These are phyloP conservation scores for Punctoribates punctum DNA, from an alignment of 2,888 invertebrate genomes.

Conservation along the genomic window DNA sequence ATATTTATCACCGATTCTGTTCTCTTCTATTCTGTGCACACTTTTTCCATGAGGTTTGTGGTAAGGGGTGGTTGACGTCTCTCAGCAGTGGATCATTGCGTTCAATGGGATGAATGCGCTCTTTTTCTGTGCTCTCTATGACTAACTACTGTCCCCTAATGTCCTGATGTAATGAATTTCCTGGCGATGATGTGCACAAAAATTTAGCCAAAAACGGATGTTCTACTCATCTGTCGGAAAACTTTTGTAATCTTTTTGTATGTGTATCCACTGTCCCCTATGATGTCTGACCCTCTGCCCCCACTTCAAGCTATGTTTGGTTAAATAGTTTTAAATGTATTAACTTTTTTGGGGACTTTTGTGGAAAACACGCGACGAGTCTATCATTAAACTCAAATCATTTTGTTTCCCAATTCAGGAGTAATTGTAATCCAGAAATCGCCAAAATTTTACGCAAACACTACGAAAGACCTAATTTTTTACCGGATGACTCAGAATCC, in stretches of 20 bases:
- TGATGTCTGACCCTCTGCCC: neutral
- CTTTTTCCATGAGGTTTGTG: neutral
- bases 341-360: neutral
- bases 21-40: conserved; percentile 6
- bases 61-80: conserved; percentile 28
- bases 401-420: conserved; percentile 58
- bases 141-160: conserved; percentile 13
- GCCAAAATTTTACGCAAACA: conserved; percentile 67
- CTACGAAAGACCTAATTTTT: conserved; percentile 76
- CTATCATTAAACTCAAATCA: conserved; percentile 15
- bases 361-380: neutral
- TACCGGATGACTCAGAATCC: conserved; percentile 82
- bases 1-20: neutral
- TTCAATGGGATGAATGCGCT: neutral
- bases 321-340: neutral
- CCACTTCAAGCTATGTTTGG: conserved; percentile 22
- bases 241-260: conserved; percentile 27
- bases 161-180: conserved; percentile 37
- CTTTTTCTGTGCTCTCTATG: neutral
- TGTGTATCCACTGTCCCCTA: conserved; percentile 12
- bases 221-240: conserved; percentile 28
- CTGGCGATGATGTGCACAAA: conserved; percentile 31
- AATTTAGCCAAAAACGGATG: conserved; percentile 34
- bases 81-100: neutral
- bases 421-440: conserved; percentile 80